Evolutionary conservation across 2,113 vertebrate genomes (phyloP).

Genomic region (Eptatretus burgeri): DNA sequence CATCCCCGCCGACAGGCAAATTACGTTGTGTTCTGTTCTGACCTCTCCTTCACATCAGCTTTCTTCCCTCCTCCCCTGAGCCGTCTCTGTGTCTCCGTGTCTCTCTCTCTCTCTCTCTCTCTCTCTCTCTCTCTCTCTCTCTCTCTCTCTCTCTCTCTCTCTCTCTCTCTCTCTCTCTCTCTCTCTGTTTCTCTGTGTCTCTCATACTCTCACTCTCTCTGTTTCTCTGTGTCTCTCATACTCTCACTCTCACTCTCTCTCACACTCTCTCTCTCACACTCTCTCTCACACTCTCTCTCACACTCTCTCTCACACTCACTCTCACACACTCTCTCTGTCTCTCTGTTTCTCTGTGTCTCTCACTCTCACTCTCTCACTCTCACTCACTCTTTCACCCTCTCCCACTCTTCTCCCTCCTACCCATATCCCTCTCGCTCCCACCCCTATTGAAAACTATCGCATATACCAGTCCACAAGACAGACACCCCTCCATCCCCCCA

Average conservation of each 20-base stretch:
- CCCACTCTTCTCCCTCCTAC: background rate
- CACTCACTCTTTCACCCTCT: background rate
- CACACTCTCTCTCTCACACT: background rate
- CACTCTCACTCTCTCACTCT: background rate
- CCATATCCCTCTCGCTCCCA: too few relatives aligned
- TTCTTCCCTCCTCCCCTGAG: background rate
- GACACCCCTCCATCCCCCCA: too few relatives aligned
- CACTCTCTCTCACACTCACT: background rate
- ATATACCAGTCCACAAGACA: too few relatives aligned
- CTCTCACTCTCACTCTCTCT: background rate
- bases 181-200: background rate
- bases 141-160: background rate
- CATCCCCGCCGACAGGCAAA: too few relatives aligned
- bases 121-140: background rate
- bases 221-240: background rate
- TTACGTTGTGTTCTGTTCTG: too few relatives aligned
- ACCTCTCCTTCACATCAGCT: background rate
- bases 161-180: slow-evolving; percentile 1
- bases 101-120: background rate
- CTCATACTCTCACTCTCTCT: background rate
- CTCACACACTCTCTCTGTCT: background rate
- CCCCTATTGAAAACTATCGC: too few relatives aligned
- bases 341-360: background rate
- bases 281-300: background rate
- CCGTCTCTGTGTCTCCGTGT: background rate